Evolutionary conservation across 2,797 vertebrate species (phyloP).

Genomic region (Diceros bicornis): DNA sequence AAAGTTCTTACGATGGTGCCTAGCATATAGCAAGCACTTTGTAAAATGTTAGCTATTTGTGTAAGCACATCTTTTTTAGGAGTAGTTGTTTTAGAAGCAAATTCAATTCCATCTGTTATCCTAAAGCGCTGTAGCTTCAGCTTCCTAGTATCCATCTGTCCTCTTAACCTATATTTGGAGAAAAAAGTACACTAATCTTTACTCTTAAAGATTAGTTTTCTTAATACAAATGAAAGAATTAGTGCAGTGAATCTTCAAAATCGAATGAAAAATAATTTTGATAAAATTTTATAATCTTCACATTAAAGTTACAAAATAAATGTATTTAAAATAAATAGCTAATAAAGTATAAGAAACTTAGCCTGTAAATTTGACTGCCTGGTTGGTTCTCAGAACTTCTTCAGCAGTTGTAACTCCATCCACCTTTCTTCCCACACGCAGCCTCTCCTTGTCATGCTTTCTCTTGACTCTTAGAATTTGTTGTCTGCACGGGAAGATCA

Average conservation of each 20-base stretch:
- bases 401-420: background rate
- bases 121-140: background rate
- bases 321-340: background rate
- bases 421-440: no score
- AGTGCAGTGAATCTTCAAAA: background rate
- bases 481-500: background rate
- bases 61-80: no score
- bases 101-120: rapidly evolving
- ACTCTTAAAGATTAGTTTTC: background rate
- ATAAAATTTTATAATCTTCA: background rate
- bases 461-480: background rate
- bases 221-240: background rate
- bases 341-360: background rate
- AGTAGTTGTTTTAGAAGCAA: background rate
- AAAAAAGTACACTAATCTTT: background rate
- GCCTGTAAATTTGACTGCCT: rapidly evolving
- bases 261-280: background rate
- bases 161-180: background rate
- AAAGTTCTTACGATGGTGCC: background rate
- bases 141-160: background rate
- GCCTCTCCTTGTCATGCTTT: background rate
- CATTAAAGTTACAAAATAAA: background rate
- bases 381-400: background rate
- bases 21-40: no score
- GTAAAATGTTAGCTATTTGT: background rate